phyloP scores from a whole-genome alignment of 2,113 vertebrate genomes.

The Apaloderma vittatum region DNA sequence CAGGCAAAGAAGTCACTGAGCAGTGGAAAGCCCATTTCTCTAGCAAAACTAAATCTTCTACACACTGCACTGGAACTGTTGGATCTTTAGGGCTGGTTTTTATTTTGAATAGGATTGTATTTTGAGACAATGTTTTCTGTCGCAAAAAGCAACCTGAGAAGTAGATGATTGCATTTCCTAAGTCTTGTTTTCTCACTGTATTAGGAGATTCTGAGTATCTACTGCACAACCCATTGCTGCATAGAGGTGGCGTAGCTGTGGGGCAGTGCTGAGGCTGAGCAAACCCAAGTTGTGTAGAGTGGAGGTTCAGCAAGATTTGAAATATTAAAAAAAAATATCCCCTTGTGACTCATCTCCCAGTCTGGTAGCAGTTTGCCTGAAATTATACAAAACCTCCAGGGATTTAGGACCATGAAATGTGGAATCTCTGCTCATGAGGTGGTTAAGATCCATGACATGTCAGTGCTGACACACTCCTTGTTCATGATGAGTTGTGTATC shows the following conservation, averaged over 20 bases:
- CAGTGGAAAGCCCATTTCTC: neutral
- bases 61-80: neutral
- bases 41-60: neutral
- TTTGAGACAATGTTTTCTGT: neutral
- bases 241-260: neutral
- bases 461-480: neutral
- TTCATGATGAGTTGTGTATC: neutral
- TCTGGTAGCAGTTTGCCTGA: neutral
- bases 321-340: neutral
- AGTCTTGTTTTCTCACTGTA: neutral
- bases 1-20: rapidly evolving
- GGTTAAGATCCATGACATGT: neutral
- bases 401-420: neutral
- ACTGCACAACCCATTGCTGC: neutral
- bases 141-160: rapidly evolving
- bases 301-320: neutral
- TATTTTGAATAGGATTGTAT: neutral
- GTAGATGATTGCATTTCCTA: neutral
- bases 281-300: neutral
- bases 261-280: neutral
- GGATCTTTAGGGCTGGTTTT: neutral
- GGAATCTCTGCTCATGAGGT: rapidly evolving
- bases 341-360: neutral
- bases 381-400: neutral
- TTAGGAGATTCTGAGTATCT: neutral